These are phyloP conservation scores for Temnothorax nylanderi DNA, from an alignment of 1,140 invertebrate species.

Conservation along the genomic window DNA sequence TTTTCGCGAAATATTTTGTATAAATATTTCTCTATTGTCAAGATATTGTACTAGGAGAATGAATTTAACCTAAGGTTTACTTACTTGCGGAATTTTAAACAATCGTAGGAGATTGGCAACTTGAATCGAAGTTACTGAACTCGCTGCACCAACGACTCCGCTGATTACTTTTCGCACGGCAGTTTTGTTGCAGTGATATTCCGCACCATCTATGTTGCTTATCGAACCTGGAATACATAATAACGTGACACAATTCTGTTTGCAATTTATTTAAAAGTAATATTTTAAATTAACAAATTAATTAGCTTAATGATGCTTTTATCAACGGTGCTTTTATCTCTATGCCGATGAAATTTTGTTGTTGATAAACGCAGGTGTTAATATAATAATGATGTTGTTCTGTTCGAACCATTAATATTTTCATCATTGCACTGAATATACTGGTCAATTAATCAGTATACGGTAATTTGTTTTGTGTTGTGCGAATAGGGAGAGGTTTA, in stretches of 20 bases:
- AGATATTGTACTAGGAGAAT: background rate
- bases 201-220: slow-evolving; percentile 96
- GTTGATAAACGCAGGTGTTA: slow-evolving; percentile 50
- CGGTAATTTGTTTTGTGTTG: slow-evolving; percentile 35
- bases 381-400: slow-evolving; percentile 70
- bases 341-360: slow-evolving; percentile 9
- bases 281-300: slow-evolving; percentile 42
- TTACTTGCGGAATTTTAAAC: slow-evolving; percentile 98
- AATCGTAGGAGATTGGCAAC: slow-evolving; percentile 97
- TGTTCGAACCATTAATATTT: slow-evolving; percentile 67
- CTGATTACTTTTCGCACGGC: slow-evolving; percentile 95
- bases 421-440: slow-evolving; percentile 57
- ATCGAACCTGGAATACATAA: slow-evolving; percentile 93
- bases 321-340: background rate
- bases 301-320: slow-evolving; percentile 30
- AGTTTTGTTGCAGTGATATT: slow-evolving; percentile 95
- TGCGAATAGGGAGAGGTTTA: background rate
- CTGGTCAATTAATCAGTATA: slow-evolving; percentile 68
- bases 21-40: background rate
- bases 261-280: slow-evolving; percentile 31
- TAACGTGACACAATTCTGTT: background rate
- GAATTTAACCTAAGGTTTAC: slow-evolving; percentile 84
- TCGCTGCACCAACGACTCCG: slow-evolving; percentile 97
- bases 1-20: background rate
- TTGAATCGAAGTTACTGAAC: slow-evolving; percentile 98